Evolutionary conservation across 2,113 vertebrate species (phyloP), one percentile per base, ranked within the genome.

Genomic region (Pitta sordida): DNA sequence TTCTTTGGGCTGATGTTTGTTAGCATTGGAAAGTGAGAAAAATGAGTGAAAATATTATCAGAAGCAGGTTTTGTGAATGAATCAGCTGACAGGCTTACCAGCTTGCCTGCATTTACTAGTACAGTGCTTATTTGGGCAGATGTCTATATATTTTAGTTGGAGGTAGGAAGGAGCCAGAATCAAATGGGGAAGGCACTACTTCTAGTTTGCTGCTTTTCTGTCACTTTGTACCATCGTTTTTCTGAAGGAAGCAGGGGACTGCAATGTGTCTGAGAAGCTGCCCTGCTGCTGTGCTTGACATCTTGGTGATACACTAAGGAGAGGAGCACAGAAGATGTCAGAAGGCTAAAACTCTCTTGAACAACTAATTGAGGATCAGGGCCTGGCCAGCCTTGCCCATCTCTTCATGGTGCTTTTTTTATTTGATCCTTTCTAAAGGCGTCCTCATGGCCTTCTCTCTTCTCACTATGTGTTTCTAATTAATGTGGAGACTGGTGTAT

Each of bases 51-150:
- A 96, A 94, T 95, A 96, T 94, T 96, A 95, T 96, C 95, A 93
- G 94, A 96, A 95, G 95, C 90, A 95, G 96, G 91, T 96, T 96
- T 96, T 96, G 95, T 96, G 96, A 96, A 95, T 96, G 94, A 96
- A 96, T 96, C 95, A 96, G 94, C 93, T 6, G 82, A 91, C 87
- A 44, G 73, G 94, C 79, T 96, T 95, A 96, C 94, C 93, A 95
- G 91, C 93, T 95, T 0, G 87, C 94, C 87, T 95, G 92, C 82
- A 91, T 93, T 96, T 96, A 95, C 96, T 95, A 93, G 79, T 20
- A 7, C 52, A 59, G 76, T 96, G 96, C 90, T 96, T 95, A 94
- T 86, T 96, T 96, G 93, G 96, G 94, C 94, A 96, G 85, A 94
- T 91, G 87, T 94, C 75, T 92, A 19, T 92, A 34, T 96, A 52